phyloP scores from a whole-genome alignment of 2,888 invertebrate species.

The Caenorhabditis wallacei region DNA sequence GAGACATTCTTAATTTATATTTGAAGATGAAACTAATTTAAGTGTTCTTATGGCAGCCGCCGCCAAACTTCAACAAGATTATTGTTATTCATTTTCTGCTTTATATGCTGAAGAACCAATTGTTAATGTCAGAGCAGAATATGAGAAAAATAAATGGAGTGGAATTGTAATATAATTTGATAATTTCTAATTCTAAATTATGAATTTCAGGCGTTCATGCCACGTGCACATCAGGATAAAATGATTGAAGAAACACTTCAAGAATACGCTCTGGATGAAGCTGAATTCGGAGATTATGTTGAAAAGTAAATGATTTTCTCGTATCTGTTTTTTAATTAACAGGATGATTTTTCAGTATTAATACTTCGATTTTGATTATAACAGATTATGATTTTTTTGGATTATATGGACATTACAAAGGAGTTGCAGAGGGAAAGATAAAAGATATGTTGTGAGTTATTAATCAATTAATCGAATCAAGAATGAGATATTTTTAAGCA shows the following conservation, averaged over 20 bases:
- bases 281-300: slow-evolving; percentile 13
- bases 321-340: background rate
- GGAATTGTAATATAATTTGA: background rate
- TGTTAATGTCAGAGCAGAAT: slow-evolving; percentile 1
- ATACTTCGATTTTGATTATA: background rate
- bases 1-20: background rate
- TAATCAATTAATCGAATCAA: background rate
- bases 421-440: background rate
- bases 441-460: slow-evolving; percentile 3
- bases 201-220: slow-evolving; percentile 15
- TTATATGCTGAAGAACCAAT: slow-evolving; percentile 35
- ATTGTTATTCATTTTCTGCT: slow-evolving; percentile 11
- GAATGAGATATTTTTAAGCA: background rate
- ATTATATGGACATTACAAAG: slow-evolving; percentile 1
- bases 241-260: background rate
- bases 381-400: slow-evolving; percentile 2
- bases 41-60: slow-evolving; percentile 42
- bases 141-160: slow-evolving; percentile 6
- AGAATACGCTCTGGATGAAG: slow-evolving; percentile 11
- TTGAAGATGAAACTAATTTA: background rate
- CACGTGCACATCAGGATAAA: background rate
- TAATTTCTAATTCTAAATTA: background rate
- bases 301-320: background rate
- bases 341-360: slow-evolving; percentile 1
- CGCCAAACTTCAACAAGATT: slow-evolving; percentile 13